These are phyloP conservation scores for Conistra vaccinii DNA, from an alignment of 2,888 invertebrate species.

Conservation along the genomic window DNA sequence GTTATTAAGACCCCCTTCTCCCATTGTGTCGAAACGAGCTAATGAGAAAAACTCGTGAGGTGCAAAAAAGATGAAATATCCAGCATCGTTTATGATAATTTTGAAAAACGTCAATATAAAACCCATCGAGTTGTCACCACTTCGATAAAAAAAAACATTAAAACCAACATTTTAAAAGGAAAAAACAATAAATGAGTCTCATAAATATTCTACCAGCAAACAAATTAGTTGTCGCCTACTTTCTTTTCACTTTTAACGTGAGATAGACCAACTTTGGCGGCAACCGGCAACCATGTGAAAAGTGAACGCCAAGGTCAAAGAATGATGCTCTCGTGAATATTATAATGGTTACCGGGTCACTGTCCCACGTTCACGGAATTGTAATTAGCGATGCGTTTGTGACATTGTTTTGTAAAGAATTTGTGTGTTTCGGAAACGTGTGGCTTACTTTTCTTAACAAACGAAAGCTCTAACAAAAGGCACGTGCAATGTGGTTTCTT, in stretches of 20 bases:
- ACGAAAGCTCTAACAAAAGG: constrained; percentile 45
- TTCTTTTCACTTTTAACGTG: constrained; percentile 66
- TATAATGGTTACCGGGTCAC: constrained; percentile 56
- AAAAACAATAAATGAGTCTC: constrained; percentile 3
- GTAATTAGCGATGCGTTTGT: constrained; percentile 59
- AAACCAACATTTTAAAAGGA: not conserved
- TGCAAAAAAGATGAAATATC: no score
- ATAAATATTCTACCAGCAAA: constrained; percentile 45
- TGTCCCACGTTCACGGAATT: constrained; percentile 55
- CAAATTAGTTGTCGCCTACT: constrained; percentile 43
- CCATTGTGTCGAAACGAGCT: no score
- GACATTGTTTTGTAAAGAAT: constrained; percentile 57
- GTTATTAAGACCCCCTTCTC: no score
- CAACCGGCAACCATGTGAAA: constrained; percentile 51
- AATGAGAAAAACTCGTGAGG: no score
- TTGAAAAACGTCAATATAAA: not conserved
- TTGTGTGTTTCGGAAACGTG: constrained; percentile 41
- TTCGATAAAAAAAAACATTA: not conserved
- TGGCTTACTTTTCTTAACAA: constrained; percentile 40
- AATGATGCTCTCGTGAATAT: constrained; percentile 40
- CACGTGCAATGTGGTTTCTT: not conserved
- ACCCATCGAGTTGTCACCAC: not conserved
- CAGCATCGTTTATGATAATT: no score
- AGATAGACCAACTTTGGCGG: constrained; percentile 27
- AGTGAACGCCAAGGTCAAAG: constrained; percentile 61